These are phyloP conservation scores for Dermolepida albohirtum DNA, from an alignment of 2,888 invertebrate species.

Conservation along the genomic window DNA sequence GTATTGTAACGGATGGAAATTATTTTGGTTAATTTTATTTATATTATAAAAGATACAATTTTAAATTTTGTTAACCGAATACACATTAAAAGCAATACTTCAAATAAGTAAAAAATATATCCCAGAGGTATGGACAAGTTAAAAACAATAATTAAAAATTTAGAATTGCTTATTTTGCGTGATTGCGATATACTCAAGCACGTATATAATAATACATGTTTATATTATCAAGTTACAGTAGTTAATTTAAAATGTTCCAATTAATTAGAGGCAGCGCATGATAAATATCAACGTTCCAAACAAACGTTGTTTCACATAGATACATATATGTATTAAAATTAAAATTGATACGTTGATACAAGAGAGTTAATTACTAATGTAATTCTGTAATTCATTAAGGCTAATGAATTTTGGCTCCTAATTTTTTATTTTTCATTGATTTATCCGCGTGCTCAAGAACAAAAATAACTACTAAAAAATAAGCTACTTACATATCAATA, in stretches of 20 bases:
- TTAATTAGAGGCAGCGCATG: slow-evolving; percentile 4
- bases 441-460: background rate
- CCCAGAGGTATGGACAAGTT: too few species aligned
- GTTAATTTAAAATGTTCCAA: slow-evolving; percentile 5
- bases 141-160: too few species aligned
- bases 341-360: slow-evolving; percentile 4
- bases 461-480: slow-evolving; percentile 35
- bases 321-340: slow-evolving; percentile 8
- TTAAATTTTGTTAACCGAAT: too few species aligned
- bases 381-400: slow-evolving; percentile 11
- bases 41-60: too few species aligned
- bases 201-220: background rate
- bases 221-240: background rate
- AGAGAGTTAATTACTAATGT: slow-evolving; percentile 8
- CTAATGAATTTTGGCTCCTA: slow-evolving; percentile 1
- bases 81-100: too few species aligned
- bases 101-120: too few species aligned
- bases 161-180: too few species aligned
- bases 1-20: too few species aligned
- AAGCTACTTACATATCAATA: too few species aligned
- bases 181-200: too few species aligned
- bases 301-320: background rate
- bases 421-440: slow-evolving; percentile 25
- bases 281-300: background rate
- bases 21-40: too few species aligned